Evolutionary conservation across 2,113 vertebrate species (phyloP).

Genomic region (Catharus minimus): DNA sequence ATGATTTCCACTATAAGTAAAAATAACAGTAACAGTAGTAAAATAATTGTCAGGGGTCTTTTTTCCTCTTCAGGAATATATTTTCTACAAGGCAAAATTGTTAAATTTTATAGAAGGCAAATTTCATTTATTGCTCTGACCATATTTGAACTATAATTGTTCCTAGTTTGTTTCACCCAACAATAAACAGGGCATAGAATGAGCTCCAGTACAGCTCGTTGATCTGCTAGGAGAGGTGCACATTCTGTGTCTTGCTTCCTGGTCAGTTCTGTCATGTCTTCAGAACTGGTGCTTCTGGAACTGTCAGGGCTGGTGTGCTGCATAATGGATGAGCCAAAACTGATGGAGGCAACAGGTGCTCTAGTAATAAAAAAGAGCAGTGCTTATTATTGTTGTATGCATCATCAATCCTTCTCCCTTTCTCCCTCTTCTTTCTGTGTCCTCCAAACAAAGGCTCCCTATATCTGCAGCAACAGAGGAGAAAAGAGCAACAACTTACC

Average conservation of each 20-base stretch:
- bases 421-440: background rate
- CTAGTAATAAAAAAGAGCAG: conserved; percentile 41
- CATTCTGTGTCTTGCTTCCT: background rate
- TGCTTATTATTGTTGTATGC: conserved; percentile 56
- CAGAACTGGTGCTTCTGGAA: background rate
- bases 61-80: background rate
- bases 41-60: background rate
- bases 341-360: conserved; percentile 70
- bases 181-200: background rate
- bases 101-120: background rate
- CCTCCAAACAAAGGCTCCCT: conserved; percentile 47
- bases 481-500: background rate
- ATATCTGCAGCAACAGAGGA: background rate
- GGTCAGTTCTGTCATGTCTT: background rate
- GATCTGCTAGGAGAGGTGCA: background rate
- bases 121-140: background rate
- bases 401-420: conserved; percentile 1
- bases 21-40: conserved; percentile 7
- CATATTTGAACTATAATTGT: background rate
- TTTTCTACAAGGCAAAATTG: background rate
- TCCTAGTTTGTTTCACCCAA: background rate
- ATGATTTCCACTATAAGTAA: conserved; percentile 10
- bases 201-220: background rate
- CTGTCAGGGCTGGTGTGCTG: background rate
- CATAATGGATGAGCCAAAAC: conserved; percentile 64